Evolutionary conservation across 2,888 invertebrate genomes (phyloP).

Genomic region (Neoscelio sp.): DNA sequence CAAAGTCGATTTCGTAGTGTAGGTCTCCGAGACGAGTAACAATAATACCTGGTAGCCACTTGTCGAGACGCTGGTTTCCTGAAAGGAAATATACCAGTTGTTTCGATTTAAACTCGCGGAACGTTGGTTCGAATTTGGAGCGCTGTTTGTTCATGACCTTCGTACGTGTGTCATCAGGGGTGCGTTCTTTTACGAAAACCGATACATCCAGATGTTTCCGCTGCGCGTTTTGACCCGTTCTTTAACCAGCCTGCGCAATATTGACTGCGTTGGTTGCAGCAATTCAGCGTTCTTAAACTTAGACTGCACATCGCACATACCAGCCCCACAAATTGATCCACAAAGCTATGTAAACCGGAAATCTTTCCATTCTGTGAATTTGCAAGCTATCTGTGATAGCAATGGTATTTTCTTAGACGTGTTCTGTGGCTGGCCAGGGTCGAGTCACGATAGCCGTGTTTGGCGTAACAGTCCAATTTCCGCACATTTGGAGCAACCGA

Average conservation of each 20-base stretch:
- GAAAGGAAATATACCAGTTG: constrained; percentile 45
- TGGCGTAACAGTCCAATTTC: constrained; percentile 45
- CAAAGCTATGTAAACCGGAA: constrained; percentile 53
- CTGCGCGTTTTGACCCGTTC: too few relatives aligned
- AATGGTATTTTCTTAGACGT: constrained; percentile 20
- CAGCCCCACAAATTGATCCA: constrained; percentile 30
- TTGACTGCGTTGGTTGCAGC: too few relatives aligned
- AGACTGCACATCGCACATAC: too few relatives aligned
- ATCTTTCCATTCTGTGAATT: constrained; percentile 28
- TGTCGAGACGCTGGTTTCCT: constrained; percentile 43
- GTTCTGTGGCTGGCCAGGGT: constrained; percentile 33
- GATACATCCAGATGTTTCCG: too few relatives aligned
- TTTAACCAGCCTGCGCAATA: too few relatives aligned
- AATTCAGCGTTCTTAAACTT: too few relatives aligned
- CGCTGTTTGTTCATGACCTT: constrained; percentile 23
- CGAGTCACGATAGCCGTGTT: constrained; percentile 37
- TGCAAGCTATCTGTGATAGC: constrained; percentile 51
- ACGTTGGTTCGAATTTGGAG: constrained; percentile 6
- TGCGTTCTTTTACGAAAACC: too few relatives aligned
- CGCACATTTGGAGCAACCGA: background rate
- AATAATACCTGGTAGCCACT: constrained; percentile 39
- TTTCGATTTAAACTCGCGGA: background rate
- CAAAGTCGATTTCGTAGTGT: constrained; percentile 41
- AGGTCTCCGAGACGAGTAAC: constrained; percentile 35
- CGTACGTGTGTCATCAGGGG: constrained; percentile 6